A percentile compares a stretch with the other conserved stretches of the same genome.
phyloP scores from a whole-genome alignment of 2,113 vertebrate genomes.

The Odobenus rosmarus region DNA sequence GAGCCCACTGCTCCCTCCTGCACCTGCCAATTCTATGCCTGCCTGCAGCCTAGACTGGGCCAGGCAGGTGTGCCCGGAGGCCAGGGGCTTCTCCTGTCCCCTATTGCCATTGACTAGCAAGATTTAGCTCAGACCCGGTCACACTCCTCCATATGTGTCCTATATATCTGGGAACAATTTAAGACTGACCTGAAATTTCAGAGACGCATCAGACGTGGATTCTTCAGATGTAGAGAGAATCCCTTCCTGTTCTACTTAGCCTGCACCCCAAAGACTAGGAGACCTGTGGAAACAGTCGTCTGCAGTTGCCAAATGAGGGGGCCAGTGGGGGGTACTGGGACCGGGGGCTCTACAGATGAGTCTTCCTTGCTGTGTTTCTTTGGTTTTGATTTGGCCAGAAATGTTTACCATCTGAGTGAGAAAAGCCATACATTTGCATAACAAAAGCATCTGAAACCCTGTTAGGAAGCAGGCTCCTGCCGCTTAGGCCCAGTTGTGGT shows the following conservation, averaged over 20 bases:
- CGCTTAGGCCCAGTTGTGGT: background rate
- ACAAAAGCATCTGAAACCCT: background rate
- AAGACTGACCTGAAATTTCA: background rate
- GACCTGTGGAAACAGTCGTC: rapidly evolving
- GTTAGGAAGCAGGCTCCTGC: background rate
- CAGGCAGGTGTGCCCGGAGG: background rate
- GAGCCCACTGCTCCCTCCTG: rapidly evolving
- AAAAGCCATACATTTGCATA: background rate
- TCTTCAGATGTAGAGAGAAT: background rate
- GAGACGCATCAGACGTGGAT: background rate
- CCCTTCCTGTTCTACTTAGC: rapidly evolving
- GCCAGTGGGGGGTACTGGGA: background rate
- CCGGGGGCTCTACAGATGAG: rapidly evolving
- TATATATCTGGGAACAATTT: background rate
- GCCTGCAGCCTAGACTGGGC: background rate
- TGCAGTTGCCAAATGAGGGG: background rate
- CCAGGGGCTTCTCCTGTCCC: background rate
- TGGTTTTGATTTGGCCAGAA: slow-evolving; percentile 20
- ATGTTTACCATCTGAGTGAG: background rate
- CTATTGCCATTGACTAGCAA: background rate
- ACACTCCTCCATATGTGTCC: rapidly evolving
- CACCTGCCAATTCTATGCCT: background rate
- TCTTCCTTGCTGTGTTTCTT: background rate
- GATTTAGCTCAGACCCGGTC: background rate
- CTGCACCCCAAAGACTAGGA: background rate